These are phyloP conservation scores for Disparrhopalites patrizii DNA, from an alignment of 2,888 invertebrate species.

Conservation along the genomic window DNA sequence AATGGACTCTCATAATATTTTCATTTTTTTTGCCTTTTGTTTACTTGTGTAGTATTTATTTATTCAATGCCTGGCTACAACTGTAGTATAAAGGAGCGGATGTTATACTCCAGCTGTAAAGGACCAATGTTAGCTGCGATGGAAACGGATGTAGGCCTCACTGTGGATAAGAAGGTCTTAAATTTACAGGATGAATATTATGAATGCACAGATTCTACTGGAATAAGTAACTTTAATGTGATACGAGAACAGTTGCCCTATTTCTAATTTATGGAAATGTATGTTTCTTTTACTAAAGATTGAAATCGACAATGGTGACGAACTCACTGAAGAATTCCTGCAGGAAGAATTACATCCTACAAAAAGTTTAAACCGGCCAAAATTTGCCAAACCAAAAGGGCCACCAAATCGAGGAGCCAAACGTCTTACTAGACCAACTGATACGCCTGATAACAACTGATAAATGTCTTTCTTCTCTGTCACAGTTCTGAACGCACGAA, in stretches of 20 bases:
- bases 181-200: no score
- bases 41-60: constrained; percentile 74
- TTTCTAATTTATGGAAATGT: no score
- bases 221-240: no score
- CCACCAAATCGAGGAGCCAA: constrained; percentile 90
- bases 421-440: constrained; percentile 67
- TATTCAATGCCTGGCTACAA: constrained; percentile 98
- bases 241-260: no score
- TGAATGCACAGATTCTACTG: no score
- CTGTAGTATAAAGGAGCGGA: constrained; percentile 93
- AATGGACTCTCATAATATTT: neutral
- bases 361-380: constrained; percentile 77
- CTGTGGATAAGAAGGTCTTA: constrained; percentile 86
- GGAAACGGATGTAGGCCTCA: constrained; percentile 67
- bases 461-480: no score
- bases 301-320: constrained; percentile 85
- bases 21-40: neutral
- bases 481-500: no score
- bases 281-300: constrained; percentile 58
- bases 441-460: constrained; percentile 4
- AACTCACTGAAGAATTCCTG: constrained; percentile 83
- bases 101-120: constrained; percentile 98
- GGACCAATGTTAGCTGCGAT: constrained; percentile 81
- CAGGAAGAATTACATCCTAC: constrained; percentile 94
- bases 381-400: constrained; percentile 95